Percentiles rank a stretch among this genome's conserved stretches.
Evolutionary conservation across 2,888 invertebrate species (phyloP).

Genomic region (Clunio marinus): DNA sequence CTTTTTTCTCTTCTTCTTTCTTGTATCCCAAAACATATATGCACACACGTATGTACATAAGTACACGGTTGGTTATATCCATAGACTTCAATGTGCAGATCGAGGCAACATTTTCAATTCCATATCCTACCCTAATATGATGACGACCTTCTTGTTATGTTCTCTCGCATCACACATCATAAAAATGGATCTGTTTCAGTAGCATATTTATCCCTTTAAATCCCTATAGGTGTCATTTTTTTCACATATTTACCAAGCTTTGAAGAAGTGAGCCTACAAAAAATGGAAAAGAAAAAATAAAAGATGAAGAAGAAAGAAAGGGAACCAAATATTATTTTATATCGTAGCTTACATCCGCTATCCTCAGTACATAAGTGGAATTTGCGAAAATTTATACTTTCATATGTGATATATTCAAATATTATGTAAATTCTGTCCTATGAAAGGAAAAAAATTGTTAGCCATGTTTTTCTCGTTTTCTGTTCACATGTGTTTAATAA

Average conservation of each 20-base stretch:
- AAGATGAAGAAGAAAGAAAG: not conserved
- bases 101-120: slow-evolving; percentile 28
- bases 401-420: slow-evolving; percentile 23
- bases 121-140: slow-evolving; percentile 13
- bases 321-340: not conserved
- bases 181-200: slow-evolving; percentile 33
- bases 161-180: slow-evolving; percentile 33
- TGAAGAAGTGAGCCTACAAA: no score
- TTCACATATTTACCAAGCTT: not conserved
- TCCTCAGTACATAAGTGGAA: not conserved
- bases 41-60: no score
- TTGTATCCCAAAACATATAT: no score
- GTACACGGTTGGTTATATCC: no score
- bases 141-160: slow-evolving; percentile 31
- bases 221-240: slow-evolving; percentile 30
- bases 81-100: no score
- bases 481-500: not conserved
- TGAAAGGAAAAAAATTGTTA: slow-evolving; percentile 5
- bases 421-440: slow-evolving; percentile 2
- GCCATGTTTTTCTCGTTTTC: not conserved
- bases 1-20: no score
- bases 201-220: slow-evolving; percentile 30
- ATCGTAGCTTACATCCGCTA: slow-evolving; percentile 13
- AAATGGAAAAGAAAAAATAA: no score
- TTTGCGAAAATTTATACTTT: slow-evolving; percentile 8